Conservation (phyloP, 1,140 invertebrate species). For the Lepidurus couesii region DNA sequence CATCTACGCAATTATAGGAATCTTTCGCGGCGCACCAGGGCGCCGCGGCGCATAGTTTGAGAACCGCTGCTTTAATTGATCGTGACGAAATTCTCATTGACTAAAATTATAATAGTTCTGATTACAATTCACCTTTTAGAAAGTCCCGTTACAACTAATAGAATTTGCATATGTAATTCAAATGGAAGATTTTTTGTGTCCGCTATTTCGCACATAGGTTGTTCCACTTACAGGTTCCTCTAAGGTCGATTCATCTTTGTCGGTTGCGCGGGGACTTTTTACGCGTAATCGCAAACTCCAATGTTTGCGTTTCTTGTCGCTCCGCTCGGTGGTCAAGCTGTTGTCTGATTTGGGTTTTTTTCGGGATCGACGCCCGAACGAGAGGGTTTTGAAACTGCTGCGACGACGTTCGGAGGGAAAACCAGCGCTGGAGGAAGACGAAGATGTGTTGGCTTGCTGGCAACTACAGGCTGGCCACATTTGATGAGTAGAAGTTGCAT, state of each 20-base stretch:
- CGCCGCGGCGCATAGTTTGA: too few relatives aligned
- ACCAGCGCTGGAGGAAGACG: background rate
- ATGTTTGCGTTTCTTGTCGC: background rate
- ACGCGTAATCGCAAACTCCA: slow-evolving; percentile 14
- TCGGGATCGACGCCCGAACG: background rate
- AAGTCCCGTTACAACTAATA: too few relatives aligned
- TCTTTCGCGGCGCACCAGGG: too few relatives aligned
- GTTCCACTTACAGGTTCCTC: background rate
- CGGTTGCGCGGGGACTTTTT: background rate
- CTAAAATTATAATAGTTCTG: too few relatives aligned
- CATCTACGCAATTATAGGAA: too few relatives aligned
- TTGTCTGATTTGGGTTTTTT: background rate
- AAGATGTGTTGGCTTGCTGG: background rate
- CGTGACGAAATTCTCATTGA: too few relatives aligned
- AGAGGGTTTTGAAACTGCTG: background rate
- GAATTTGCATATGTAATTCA: too few relatives aligned
- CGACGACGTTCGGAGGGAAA: background rate
- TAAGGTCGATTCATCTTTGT: background rate
- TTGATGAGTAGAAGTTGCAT: background rate
- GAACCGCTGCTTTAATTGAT: too few relatives aligned
- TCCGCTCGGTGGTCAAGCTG: background rate
- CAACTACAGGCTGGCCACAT: slow-evolving; percentile 2
- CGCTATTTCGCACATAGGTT: too few relatives aligned
- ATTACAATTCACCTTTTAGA: too few relatives aligned
- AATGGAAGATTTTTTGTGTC: too few relatives aligned